These are phyloP conservation scores for Sebastes itinus DNA, from an alignment of 2,797 vertebrate species.

Conservation along the genomic window DNA sequence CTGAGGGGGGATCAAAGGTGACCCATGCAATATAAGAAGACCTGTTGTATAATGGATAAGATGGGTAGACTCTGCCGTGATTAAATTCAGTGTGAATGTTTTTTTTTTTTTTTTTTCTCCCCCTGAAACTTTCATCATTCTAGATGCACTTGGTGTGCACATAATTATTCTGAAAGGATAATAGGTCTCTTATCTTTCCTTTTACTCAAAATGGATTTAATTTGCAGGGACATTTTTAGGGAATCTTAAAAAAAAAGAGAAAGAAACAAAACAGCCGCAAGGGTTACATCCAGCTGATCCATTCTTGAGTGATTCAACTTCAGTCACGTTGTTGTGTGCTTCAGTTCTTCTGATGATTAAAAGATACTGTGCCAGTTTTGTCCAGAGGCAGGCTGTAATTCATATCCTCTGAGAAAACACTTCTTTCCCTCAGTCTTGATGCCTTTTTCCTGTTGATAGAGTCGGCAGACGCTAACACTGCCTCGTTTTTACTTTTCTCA, in stretches of 20 bases:
- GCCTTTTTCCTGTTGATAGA: constrained; percentile 6
- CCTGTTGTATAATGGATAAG: constrained; percentile 9
- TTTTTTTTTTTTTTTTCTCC: not conserved
- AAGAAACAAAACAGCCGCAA: not conserved
- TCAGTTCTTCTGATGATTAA: constrained; percentile 54
- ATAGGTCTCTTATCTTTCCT: constrained; percentile 27
- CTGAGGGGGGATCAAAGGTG: constrained; percentile 24
- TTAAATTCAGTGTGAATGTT: constrained; percentile 14
- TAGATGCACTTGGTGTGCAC: not conserved
- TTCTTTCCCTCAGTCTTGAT: constrained; percentile 2
- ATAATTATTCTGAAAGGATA: constrained; percentile 42
- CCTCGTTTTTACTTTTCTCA: constrained; percentile 27
- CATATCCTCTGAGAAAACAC: constrained; percentile 44
- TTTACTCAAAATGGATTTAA: constrained; percentile 36
- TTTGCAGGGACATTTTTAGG: constrained; percentile 37
- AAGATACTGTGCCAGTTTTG: constrained; percentile 51
- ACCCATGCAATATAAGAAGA: not conserved
- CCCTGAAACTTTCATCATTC: not conserved
- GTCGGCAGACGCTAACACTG: constrained; percentile 3
- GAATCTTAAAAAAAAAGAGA: not conserved
- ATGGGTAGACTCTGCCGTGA: not conserved
- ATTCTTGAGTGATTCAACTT: constrained; percentile 33
- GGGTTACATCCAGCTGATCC: constrained; percentile 26
- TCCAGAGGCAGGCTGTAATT: constrained; percentile 42
- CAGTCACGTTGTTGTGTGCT: constrained; percentile 31